A percentile compares a stretch with the other conserved stretches of the same genome.
Evolutionary conservation across 2,888 invertebrate species (phyloP).

Genomic region (Xestoiulus laeticollis): DNA sequence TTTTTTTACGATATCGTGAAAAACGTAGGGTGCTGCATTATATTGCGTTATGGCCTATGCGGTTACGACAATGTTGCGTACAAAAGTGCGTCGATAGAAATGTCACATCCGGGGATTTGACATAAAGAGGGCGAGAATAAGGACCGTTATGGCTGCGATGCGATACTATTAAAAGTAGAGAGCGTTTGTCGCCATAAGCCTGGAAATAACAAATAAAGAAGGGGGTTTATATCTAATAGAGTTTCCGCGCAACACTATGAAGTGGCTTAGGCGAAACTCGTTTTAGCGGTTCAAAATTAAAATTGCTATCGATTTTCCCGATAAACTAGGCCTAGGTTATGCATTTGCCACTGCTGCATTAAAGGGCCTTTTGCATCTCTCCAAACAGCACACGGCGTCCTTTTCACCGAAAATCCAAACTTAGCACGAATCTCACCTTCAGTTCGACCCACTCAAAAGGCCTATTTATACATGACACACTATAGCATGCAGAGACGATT

Average conservation of each 20-base stretch:
- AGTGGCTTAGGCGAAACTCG: background rate
- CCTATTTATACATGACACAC: background rate
- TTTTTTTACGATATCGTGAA: background rate
- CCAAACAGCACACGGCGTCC: background rate
- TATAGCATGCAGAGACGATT: background rate
- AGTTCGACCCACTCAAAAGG: background rate
- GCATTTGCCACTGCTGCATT: background rate
- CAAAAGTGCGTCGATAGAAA: background rate
- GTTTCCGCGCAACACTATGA: background rate
- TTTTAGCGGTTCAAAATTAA: background rate
- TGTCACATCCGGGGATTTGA: background rate
- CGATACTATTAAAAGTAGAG: background rate
- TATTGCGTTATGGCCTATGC: background rate
- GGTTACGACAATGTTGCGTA: background rate
- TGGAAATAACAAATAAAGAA: background rate
- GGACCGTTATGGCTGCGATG: background rate
- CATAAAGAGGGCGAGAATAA: background rate
- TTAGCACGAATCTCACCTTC: background rate
- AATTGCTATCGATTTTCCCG: background rate
- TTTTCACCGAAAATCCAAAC: background rate
- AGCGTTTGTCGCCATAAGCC: background rate
- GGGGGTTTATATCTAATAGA: background rate
- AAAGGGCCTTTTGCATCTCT: background rate
- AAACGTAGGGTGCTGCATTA: background rate
- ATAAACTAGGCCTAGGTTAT: background rate